A percentile compares a stretch with the other conserved stretches of the same genome.
These are phyloP conservation scores for Epinephelus lanceolatus DNA, from an alignment of 2,113 vertebrate species.

Conservation along the genomic window DNA sequence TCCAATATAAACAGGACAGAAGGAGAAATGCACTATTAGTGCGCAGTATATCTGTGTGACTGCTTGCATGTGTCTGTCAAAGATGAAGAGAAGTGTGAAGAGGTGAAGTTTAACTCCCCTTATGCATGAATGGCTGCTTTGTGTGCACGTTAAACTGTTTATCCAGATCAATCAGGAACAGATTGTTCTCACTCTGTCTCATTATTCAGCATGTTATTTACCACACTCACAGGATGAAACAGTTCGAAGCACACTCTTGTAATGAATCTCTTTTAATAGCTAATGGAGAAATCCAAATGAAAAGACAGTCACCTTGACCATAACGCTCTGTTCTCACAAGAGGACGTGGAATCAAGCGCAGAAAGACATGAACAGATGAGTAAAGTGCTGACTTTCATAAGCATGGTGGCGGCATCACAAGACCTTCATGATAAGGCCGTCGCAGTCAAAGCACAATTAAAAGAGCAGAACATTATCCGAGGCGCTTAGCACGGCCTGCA, in stretches of 20 bases:
- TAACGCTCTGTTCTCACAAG: conserved; percentile 49
- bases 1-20: neutral
- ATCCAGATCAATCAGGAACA: neutral
- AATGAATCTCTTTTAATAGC: neutral
- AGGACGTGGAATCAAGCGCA: neutral
- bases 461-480: conserved; percentile 70
- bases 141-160: neutral
- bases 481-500: conserved; percentile 64
- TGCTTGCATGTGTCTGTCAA: conserved; percentile 1
- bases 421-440: conserved; percentile 48
- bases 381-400: conserved; percentile 46
- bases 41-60: neutral
- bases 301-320: neutral
- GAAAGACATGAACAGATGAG: neutral
- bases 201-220: neutral
- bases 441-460: conserved; percentile 47
- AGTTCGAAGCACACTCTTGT: neutral
- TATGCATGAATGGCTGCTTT: neutral
- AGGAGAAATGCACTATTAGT: neutral
- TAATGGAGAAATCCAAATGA: neutral
- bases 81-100: neutral
- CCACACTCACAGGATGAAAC: neutral
- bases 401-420: conserved; percentile 38
- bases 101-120: neutral
- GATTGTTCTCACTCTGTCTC: conserved; percentile 11